phyloP scores from a whole-genome alignment of 2,888 invertebrate species.

The Notodonta dromedarius region DNA sequence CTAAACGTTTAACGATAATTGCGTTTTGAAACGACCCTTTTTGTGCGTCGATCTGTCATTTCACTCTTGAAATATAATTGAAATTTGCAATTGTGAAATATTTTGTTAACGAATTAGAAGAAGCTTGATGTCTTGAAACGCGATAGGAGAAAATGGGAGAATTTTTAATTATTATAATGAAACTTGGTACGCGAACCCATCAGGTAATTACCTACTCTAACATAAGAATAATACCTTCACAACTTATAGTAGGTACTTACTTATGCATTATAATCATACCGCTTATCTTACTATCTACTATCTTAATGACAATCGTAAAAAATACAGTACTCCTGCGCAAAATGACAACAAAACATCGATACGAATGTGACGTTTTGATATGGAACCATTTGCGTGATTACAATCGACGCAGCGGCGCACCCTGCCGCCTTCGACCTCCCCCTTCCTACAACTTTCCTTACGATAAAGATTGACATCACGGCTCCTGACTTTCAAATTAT shows the following conservation, averaged over 20 bases:
- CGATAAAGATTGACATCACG: constrained; percentile 82
- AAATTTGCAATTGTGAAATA: background rate
- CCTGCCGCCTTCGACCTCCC: constrained; percentile 66
- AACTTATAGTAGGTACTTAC: too few relatives aligned
- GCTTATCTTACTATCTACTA: constrained; percentile 12
- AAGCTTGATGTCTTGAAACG: too few relatives aligned
- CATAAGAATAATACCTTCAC: too few relatives aligned
- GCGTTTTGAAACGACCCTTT: constrained; percentile 46
- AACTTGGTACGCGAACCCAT: too few relatives aligned
- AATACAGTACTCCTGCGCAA: constrained; percentile 57
- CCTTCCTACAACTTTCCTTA: constrained; percentile 77
- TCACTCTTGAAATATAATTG: constrained; percentile 40
- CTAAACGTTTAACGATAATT: constrained; percentile 53
- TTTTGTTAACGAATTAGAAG: too few relatives aligned
- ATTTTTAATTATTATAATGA: too few relatives aligned
- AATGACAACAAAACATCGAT: constrained; percentile 73
- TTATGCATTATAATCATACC: background rate
- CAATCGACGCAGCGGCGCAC: constrained; percentile 81
- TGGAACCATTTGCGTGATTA: constrained; percentile 83
- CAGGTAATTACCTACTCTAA: too few relatives aligned
- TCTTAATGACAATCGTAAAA: constrained; percentile 23
- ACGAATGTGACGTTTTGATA: constrained; percentile 81
- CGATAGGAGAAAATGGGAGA: too few relatives aligned
- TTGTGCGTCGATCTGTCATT: constrained; percentile 44
- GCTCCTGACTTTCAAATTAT: constrained; percentile 75